Evolutionary conservation across 2,888 invertebrate species (phyloP).

Genomic region (Mylabris sibirica): DNA sequence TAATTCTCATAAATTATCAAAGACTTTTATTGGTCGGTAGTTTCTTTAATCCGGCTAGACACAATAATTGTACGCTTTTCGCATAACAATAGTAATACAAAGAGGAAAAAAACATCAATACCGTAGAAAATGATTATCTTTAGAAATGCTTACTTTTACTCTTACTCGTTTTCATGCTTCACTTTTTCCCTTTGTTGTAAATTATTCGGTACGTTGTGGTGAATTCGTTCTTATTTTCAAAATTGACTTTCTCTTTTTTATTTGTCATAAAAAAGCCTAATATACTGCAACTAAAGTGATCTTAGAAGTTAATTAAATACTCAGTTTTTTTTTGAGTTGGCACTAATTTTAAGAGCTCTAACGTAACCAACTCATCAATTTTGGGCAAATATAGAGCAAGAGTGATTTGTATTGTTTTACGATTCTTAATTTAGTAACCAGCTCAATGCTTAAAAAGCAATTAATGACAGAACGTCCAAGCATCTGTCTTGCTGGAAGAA

Average conservation of each 20-base stretch:
- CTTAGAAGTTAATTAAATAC: too few relatives aligned
- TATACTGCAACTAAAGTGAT: too few relatives aligned
- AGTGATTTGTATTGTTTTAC: too few relatives aligned
- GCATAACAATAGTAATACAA: not conserved
- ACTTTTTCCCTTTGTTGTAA: not conserved
- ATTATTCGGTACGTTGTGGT: too few relatives aligned
- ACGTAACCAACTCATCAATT: too few relatives aligned
- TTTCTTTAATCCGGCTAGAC: slow-evolving; percentile 8
- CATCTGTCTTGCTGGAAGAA: too few relatives aligned
- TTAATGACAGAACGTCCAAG: too few relatives aligned
- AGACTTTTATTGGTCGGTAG: not conserved
- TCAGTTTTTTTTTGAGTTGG: not conserved
- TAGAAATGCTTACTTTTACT: not conserved
- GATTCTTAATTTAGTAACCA: too few relatives aligned
- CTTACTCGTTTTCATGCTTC: not conserved
- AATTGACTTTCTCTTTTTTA: not conserved
- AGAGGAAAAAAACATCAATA: not conserved
- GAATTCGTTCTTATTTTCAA: not conserved
- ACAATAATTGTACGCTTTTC: not conserved
- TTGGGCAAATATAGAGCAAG: too few relatives aligned
- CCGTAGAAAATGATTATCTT: not conserved
- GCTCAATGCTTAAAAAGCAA: too few relatives aligned
- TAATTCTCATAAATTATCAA: not conserved
- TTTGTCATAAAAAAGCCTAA: too few relatives aligned
- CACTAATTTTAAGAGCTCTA: too few relatives aligned